Evolutionary conservation across 2,888 invertebrate genomes (phyloP).

Genomic region (Amphipyra tragopoginis): DNA sequence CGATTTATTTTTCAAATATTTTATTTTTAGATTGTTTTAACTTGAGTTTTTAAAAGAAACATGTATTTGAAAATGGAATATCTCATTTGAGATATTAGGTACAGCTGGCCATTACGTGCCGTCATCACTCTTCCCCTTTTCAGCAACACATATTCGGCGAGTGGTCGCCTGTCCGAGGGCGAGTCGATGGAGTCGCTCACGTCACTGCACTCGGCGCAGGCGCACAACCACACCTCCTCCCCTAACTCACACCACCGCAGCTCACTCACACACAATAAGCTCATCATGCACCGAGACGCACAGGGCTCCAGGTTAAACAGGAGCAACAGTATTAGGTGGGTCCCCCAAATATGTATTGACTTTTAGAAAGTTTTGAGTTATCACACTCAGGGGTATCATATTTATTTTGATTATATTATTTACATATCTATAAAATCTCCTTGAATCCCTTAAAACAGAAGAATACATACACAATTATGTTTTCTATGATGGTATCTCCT

Average conservation of each 20-base stretch:
- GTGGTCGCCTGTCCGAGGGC: constrained; percentile 95
- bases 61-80: constrained; percentile 11
- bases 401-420: neutral
- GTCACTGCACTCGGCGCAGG: constrained; percentile 94
- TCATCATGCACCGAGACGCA: constrained; percentile 90
- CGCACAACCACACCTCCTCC: constrained; percentile 93
- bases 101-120: constrained; percentile 77
- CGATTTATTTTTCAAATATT: constrained; percentile 11
- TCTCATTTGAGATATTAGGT: constrained; percentile 9
- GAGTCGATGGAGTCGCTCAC: constrained; percentile 96
- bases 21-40: constrained; percentile 6
- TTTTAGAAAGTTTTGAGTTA: constrained; percentile 5
- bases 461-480: too few relatives aligned
- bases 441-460: too few relatives aligned
- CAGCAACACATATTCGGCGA: constrained; percentile 93
- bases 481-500: too few relatives aligned
- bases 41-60: constrained; percentile 6
- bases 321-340: constrained; percentile 97
- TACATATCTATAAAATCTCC: neutral
- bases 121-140: constrained; percentile 82
- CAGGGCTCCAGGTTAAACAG: constrained; percentile 93
- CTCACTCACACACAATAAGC: constrained; percentile 91
- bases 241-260: constrained; percentile 92
- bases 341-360: constrained; percentile 54
- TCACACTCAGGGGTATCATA: constrained; percentile 23